Base-by-base conservation (phyloP, 2,113 vertebrate genomes). In the Rhadina sibilatrix region DNA sequence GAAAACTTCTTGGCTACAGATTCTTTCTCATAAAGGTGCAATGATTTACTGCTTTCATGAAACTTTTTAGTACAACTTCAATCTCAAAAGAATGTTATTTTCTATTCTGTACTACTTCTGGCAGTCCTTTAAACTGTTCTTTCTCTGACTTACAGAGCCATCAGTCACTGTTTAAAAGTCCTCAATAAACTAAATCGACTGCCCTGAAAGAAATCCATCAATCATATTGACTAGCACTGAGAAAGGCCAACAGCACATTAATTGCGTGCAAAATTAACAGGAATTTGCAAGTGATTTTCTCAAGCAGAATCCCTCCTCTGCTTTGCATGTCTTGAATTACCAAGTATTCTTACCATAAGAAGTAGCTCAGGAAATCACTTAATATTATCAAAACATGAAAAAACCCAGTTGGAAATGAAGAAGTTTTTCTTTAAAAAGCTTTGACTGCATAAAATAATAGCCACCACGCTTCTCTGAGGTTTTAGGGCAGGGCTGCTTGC, bases 311-410 rank as follows among this genome's bases (percentile, higher is more conserved):
- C 19, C 10, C 46, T 75, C 25, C 85, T 92, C 35, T 38, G 6
- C 72, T 85, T 82, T 49, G 22, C 23, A 80, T 53, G 80, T 70
- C 40, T 66, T 77, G 82, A 96, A 83, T 90, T 96, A n/a, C 49
- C 86, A 93, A 83, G 20, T 47, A 56, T 35, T 94, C 66, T 71
- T 79, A 61, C 64, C 76, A 83, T 14, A 89, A 92, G 79, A 89
- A 63, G 56, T 50, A 95, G 56, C 46, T 96, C 87, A 87, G 68
- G 90, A 96, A 95, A 81, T 81, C 70, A 76, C 49, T 92, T 94
- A 94, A 64, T 83, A 79, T 92, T 94, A 95, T 38, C 74, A 93
- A 95, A 95, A 91, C 57, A 96, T 8, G 87, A 92, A 14, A 37
- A 37, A 25, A 5, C 56, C n/a, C 18, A 44, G 54, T 22, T 89